Evolutionary conservation across 2,888 invertebrate species (phyloP).

Genomic region (Stegophylla sp.): DNA sequence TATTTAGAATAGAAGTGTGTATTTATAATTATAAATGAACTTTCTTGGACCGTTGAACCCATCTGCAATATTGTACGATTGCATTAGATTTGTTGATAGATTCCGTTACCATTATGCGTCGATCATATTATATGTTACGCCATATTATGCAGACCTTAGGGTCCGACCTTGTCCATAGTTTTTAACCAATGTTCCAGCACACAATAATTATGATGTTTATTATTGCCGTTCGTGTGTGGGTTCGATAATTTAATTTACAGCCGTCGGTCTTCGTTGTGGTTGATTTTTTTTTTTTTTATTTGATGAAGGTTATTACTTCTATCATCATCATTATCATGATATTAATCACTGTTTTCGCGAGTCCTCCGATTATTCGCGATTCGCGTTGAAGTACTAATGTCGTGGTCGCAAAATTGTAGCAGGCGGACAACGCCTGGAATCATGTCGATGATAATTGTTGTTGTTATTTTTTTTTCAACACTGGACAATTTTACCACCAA

Average conservation of each 20-base stretch:
- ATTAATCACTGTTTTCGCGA: constrained; percentile 15
- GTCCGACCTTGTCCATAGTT: constrained; percentile 37
- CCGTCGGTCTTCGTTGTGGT: constrained; percentile 19
- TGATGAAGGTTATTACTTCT: constrained; percentile 11
- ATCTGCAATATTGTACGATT: not conserved
- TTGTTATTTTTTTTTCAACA: not conserved
- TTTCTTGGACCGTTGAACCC: too few relatives aligned
- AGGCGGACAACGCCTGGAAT: not conserved
- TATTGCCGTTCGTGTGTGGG: constrained; percentile 40
- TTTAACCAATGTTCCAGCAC: constrained; percentile 28
- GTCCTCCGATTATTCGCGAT: not conserved
- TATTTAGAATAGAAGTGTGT: too few relatives aligned
- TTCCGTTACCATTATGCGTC: not conserved
- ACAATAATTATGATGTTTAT: constrained; percentile 39
- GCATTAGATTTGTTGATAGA: not conserved
- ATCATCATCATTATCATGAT: not conserved
- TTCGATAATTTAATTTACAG: constrained; percentile 43
- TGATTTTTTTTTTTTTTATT: constrained; percentile 20
- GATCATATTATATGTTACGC: constrained; percentile 30
- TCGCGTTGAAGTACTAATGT: not conserved
- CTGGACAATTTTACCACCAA: not conserved
- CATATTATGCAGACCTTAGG: constrained; percentile 24
- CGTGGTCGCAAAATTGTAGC: not conserved
- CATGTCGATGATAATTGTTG: too few relatives aligned
- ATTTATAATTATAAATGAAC: too few relatives aligned